Conservation (phyloP, 2,888 invertebrate genomes). For the Drosophila mimica region DNA sequence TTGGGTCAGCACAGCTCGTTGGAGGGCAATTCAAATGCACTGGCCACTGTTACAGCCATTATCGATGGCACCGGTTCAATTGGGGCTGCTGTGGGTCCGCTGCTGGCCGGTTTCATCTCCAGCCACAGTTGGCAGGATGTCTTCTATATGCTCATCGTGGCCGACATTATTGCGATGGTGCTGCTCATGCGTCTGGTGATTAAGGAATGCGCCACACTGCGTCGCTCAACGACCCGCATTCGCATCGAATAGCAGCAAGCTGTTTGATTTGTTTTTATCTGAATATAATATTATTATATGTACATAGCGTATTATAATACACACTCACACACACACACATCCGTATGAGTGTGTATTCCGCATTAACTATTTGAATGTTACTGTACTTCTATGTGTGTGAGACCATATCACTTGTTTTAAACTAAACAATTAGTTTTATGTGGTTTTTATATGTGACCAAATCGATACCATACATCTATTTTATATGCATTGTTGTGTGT, state of each 20-base stretch:
- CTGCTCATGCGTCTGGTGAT: constrained; percentile 87
- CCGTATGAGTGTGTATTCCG: constrained; percentile 12
- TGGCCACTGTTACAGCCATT: constrained; percentile 98
- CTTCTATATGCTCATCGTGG: constrained; percentile 94
- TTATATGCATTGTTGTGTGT: constrained; percentile 31
- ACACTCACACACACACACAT: constrained; percentile 1
- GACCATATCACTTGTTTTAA: constrained; percentile 49
- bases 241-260: constrained; percentile 78
- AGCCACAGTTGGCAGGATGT: constrained; percentile 92
- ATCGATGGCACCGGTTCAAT: constrained; percentile 96
- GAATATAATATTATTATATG: constrained; percentile 36
- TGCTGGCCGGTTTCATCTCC: constrained; percentile 93
- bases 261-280: constrained; percentile 20
- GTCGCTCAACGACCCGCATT: constrained; percentile 77
- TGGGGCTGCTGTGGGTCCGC: constrained; percentile 95
- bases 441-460: constrained; percentile 30
- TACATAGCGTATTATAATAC: constrained; percentile 28
- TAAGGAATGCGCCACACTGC: constrained; percentile 84
- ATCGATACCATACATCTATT: constrained; percentile 32
- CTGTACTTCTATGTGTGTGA: constrained; percentile 20
- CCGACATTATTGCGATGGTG: constrained; percentile 92
- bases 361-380: constrained; percentile 35
- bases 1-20: constrained; percentile 94
- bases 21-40: constrained; percentile 93
- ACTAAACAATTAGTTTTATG: constrained; percentile 21